phyloP scores from a whole-genome alignment of 2,797 vertebrate genomes.

The Pseudomugil tenellus region DNA sequence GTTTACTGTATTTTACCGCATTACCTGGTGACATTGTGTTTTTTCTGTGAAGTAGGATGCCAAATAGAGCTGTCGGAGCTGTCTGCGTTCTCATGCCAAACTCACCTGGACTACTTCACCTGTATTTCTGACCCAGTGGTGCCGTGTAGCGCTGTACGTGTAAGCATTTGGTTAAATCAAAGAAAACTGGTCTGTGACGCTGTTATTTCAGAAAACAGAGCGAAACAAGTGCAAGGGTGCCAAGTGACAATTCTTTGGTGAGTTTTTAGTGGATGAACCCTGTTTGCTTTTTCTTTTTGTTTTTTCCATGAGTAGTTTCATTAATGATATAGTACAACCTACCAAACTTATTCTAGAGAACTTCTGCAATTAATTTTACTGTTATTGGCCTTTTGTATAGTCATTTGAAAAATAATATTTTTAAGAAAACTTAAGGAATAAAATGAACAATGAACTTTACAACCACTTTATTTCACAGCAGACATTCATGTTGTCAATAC shows the following conservation, averaged over 20 bases:
- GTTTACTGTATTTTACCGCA: slow-evolving; percentile 57
- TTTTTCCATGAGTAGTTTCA: neutral
- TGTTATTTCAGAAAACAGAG: slow-evolving; percentile 31
- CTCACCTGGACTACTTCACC: slow-evolving; percentile 74
- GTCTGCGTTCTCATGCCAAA: slow-evolving; percentile 76
- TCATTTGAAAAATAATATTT: too few species aligned
- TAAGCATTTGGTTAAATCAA: slow-evolving; percentile 71
- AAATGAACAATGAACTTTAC: neutral
- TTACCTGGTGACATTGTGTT: slow-evolving; percentile 69
- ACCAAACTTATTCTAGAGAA: neutral
- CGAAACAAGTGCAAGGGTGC: slow-evolving; percentile 28
- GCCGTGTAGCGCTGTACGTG: slow-evolving; percentile 53
- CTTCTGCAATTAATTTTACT: neutral
- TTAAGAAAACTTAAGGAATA: too few species aligned
- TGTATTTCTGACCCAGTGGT: slow-evolving; percentile 61
- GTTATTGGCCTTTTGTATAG: too few species aligned
- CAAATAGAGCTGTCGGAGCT: slow-evolving; percentile 75
- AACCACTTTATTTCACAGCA: neutral
- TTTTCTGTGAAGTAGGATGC: slow-evolving; percentile 73
- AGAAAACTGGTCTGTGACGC: slow-evolving; percentile 53
- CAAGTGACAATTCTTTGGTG: slow-evolving; percentile 49
- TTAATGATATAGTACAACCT: neutral
- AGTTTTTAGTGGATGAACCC: slow-evolving; percentile 30
- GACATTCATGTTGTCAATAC: neutral
- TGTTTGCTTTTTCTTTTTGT: slow-evolving; percentile 24